Conservation (phyloP, 2,797 vertebrate species). For the Atherinosoma microstoma region DNA sequence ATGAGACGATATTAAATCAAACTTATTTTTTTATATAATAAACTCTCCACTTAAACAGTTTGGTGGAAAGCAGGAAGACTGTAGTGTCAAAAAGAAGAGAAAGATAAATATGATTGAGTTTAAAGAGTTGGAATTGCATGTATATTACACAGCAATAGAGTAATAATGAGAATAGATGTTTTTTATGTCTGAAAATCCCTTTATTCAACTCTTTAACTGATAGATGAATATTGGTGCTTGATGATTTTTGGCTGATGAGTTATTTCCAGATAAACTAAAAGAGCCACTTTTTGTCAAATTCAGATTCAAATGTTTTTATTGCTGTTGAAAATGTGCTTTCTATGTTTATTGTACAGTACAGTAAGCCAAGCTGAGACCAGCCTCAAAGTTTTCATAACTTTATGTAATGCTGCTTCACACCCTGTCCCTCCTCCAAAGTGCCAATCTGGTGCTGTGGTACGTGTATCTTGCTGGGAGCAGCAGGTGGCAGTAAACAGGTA, state of each 20-base stretch:
- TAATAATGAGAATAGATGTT: not conserved
- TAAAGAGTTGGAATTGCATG: not conserved
- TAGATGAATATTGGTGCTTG: conserved; percentile 18
- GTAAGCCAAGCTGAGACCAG: conserved; percentile 19
- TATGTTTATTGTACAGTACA: conserved; percentile 25
- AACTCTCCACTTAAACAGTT: not conserved
- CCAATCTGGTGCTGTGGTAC: conserved; percentile 68
- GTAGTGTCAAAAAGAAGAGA: not conserved
- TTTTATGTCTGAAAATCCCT: too few species aligned
- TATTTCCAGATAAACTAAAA: not conserved
- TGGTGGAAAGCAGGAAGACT: not conserved
- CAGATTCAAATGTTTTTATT: not conserved
- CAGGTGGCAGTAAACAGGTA: conserved; percentile 84
- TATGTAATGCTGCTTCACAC: conserved; percentile 67
- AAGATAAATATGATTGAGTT: too few species aligned
- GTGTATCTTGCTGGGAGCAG: conserved; percentile 71
- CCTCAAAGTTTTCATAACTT: conserved; percentile 55
- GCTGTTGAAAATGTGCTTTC: not conserved
- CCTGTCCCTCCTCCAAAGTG: conserved; percentile 52
- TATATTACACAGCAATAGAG: not conserved
- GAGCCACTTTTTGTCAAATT: conserved; percentile 4
- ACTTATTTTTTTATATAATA: not conserved
- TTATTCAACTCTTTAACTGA: not conserved
- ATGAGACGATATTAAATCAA: not conserved
- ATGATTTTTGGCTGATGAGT: conserved; percentile 2